Evolutionary conservation across 2,797 vertebrate genomes (phyloP), one percentile per base, ranked within the genome.

Genomic region (Lepus oiostolus): DNA sequence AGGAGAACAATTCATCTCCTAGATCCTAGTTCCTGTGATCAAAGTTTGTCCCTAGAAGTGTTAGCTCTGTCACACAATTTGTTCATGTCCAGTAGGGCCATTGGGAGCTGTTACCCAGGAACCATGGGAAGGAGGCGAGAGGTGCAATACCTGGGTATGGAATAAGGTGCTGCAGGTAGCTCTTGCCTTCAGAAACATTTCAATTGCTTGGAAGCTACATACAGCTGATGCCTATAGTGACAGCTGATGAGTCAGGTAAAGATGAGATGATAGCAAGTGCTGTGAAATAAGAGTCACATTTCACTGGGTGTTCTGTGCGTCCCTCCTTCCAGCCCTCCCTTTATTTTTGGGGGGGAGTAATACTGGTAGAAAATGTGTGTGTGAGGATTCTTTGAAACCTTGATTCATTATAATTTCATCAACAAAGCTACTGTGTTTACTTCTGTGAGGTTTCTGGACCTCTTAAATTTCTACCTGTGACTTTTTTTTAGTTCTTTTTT

Each of bases 251-350:
- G 32, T 68, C 50, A 54, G 50, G 58, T 28, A 71, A 79, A 86
- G 42, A n/a, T 52, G 3, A 88, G 79, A 88, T 7, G 52, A 54
- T 85, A 58, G 76, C 52, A 94, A 71, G 24, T 54, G 22, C 24
- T 85, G 7, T 8, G 75, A 85, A 94, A 68, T 72, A 72, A 79
- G 50, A 86, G 60, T 7, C 60, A 28, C 50, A 58, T 74, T 91
- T 82, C 52, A 28, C 21, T 83, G 38, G 82, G 60, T 85, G 60
- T 77, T 95, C 88, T 85, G n/a, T 90, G 65, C 62, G 70, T 89
- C 58, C 7, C 19, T 74, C 13, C 24, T 19, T 72, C 12, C 10
- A 3, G 38, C 30, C 54, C 35, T 63, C 7, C 30, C 50, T 70
- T 52, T 54, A 52, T 60, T 38, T 79, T 88, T 86, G 76, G 54